A percentile compares a stretch with the other conserved stretches of the same genome.
Evolutionary conservation across 2,888 invertebrate species (phyloP).

Genomic region (Brenthis ino): DNA sequence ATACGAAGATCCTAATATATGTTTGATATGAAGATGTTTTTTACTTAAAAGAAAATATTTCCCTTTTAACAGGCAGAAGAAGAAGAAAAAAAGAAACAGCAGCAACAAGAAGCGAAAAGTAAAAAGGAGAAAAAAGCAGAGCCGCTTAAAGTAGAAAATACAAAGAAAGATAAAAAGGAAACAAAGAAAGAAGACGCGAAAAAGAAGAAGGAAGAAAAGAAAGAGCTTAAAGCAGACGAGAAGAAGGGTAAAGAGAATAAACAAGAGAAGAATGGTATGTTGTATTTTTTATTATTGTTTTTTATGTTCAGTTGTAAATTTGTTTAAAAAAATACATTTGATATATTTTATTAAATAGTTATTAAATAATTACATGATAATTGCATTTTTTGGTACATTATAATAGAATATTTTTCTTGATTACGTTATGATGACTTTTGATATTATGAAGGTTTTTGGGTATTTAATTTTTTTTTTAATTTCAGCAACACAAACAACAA

Average conservation of each 20-base stretch:
- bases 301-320: background rate
- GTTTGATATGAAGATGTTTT: too few relatives aligned
- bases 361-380: background rate
- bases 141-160: slow-evolving; percentile 42
- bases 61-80: slow-evolving; percentile 41
- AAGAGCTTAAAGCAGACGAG: slow-evolving; percentile 47
- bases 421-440: background rate
- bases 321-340: too few relatives aligned
- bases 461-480: background rate
- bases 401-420: background rate
- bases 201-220: slow-evolving; percentile 54
- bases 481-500: slow-evolving; percentile 38
- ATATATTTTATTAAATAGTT: too few relatives aligned
- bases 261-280: slow-evolving; percentile 62
- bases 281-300: slow-evolving; percentile 1
- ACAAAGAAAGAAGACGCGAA: slow-evolving; percentile 44
- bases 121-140: slow-evolving; percentile 49
- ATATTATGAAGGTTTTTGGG: background rate
- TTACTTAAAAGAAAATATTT: background rate
- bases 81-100: slow-evolving; percentile 42
- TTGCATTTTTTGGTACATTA: too few relatives aligned
- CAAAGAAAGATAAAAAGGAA: slow-evolving; percentile 54
- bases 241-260: slow-evolving; percentile 57
- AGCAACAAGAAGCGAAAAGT: slow-evolving; percentile 45
- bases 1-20: too few relatives aligned